Conservation (phyloP, 2,888 invertebrate genomes). For the Bombylius discolor region DNA sequence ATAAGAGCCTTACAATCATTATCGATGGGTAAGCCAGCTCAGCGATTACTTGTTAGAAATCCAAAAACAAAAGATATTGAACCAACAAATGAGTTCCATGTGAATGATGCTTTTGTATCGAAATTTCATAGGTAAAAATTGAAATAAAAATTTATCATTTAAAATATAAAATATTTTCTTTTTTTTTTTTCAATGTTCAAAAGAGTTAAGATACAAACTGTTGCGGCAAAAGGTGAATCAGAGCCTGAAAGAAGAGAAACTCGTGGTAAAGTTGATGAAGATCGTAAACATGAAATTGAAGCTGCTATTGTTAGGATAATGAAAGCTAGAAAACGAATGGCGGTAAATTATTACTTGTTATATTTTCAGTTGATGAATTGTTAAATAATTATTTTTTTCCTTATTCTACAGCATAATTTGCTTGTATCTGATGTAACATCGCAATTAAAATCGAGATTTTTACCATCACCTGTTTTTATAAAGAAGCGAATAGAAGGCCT, state of each 20-base stretch:
- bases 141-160: background rate
- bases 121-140: slow-evolving; percentile 70
- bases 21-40: slow-evolving; percentile 95
- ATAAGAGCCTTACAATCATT: slow-evolving; percentile 92
- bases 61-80: slow-evolving; percentile 97
- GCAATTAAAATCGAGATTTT: slow-evolving; percentile 90
- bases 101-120: slow-evolving; percentile 96
- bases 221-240: slow-evolving; percentile 91
- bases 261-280: slow-evolving; percentile 94
- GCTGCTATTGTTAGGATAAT: slow-evolving; percentile 95
- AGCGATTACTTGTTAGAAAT: slow-evolving; percentile 84
- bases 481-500: slow-evolving; percentile 99
- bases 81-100: slow-evolving; percentile 78
- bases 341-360: slow-evolving; percentile 40
- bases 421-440: slow-evolving; percentile 95
- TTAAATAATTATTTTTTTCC: background rate
- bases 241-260: slow-evolving; percentile 99
- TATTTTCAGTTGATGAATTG: background rate
- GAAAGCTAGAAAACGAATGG: slow-evolving; percentile 94
- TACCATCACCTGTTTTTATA: slow-evolving; percentile 95
- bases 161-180: background rate
- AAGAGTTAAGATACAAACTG: slow-evolving; percentile 87
- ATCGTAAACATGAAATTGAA: slow-evolving; percentile 98
- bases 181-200: slow-evolving; percentile 4
- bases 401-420: slow-evolving; percentile 62